Evolutionary conservation across 2,888 invertebrate genomes (phyloP).

Genomic region (Callinectes sapidus): DNA sequence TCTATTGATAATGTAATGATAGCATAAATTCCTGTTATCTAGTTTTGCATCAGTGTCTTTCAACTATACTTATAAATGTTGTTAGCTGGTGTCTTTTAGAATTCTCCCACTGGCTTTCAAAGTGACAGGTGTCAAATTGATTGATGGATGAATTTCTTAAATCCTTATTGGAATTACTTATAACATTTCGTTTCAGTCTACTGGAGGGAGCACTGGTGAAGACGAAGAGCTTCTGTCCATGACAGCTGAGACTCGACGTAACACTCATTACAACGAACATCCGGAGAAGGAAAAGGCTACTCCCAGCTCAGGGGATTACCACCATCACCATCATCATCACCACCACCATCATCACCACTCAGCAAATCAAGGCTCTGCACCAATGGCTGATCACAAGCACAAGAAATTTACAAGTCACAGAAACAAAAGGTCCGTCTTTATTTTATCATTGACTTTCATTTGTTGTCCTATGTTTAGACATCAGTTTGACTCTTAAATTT

Average conservation of each 20-base stretch:
- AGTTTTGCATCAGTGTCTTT: too few species aligned
- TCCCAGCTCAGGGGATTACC: conserved; percentile 34
- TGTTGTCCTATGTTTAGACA: neutral
- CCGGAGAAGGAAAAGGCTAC: conserved; percentile 56
- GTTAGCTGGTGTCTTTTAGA: too few species aligned
- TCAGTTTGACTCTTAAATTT: too few species aligned
- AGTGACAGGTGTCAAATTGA: neutral
- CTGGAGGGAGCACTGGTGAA: conserved; percentile 80
- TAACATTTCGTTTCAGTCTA: conserved; percentile 77
- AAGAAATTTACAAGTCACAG: conserved; percentile 77
- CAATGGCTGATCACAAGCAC: conserved; percentile 61
- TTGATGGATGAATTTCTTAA: neutral
- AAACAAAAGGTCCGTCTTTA: conserved; percentile 77
- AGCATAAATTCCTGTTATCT: too few species aligned
- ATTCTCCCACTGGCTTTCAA: neutral
- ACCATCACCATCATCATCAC: conserved; percentile 48
- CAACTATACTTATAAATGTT: too few species aligned
- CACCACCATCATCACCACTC: conserved; percentile 60
- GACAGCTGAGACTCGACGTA: conserved; percentile 75
- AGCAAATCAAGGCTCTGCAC: conserved; percentile 38
- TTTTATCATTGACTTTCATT: neutral
- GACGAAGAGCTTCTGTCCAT: conserved; percentile 71
- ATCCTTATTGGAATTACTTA: neutral
- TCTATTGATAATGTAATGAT: too few species aligned
- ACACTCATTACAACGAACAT: conserved; percentile 73